A percentile compares a stretch with the other conserved stretches of the same genome.
phyloP scores from a whole-genome alignment of 2,888 invertebrate species.

The Barypeithes pellucidus region DNA sequence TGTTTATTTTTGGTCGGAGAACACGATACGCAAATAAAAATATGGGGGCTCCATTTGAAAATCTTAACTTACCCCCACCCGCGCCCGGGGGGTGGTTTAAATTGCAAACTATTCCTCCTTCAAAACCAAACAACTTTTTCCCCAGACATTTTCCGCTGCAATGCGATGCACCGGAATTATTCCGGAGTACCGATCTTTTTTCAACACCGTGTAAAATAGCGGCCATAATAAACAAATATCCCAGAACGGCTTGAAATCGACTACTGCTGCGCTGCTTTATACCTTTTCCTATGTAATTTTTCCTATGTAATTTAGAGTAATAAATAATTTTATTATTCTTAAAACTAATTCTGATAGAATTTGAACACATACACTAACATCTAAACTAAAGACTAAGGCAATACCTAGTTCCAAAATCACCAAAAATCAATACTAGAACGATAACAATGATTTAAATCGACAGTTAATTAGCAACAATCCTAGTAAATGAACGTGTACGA shows the following conservation, averaged over 20 bases:
- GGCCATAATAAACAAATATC: background rate
- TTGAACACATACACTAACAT: conserved; percentile 4
- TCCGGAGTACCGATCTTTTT: no score
- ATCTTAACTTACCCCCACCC: no score
- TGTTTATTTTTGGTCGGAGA: no score
- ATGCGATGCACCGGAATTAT: no score
- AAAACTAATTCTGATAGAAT: background rate
- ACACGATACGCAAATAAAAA: no score
- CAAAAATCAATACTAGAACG: conserved; percentile 13
- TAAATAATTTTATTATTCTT: background rate
- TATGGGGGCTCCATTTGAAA: no score
- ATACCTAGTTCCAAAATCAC: conserved; percentile 11
- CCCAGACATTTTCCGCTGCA: no score
- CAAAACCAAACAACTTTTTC: no score
- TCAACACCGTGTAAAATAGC: no score
- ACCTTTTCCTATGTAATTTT: background rate
- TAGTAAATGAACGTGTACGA: background rate
- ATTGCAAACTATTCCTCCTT: no score
- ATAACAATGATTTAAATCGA: background rate
- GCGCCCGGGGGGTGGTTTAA: no score
- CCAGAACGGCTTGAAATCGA: background rate
- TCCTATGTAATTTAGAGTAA: background rate
- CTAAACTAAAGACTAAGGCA: conserved; percentile 12
- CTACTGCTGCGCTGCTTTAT: background rate
- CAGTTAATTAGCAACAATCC: background rate